These are phyloP conservation scores for Myotis findleyi DNA, from an alignment of 2,797 vertebrate genomes.

Conservation along the genomic window DNA sequence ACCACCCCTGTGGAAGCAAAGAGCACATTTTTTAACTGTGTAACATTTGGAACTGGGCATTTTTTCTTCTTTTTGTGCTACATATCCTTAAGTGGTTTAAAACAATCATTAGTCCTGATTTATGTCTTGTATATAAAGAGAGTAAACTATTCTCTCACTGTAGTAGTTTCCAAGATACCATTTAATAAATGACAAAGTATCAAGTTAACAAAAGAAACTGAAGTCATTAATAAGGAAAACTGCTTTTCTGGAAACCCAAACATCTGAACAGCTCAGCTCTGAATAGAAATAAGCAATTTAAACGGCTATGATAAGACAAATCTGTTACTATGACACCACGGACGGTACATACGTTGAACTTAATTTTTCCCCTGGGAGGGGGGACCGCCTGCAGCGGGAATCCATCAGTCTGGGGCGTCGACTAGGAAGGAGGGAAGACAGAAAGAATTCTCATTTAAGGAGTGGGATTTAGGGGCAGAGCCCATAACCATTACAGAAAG, in stretches of 20 bases:
- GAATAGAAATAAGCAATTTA: slow-evolving; percentile 66
- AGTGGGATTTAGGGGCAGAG: neutral
- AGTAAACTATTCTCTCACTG: slow-evolving; percentile 74
- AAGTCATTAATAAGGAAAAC: slow-evolving; percentile 72
- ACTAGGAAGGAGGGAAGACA: neutral
- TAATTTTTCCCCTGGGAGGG: neutral
- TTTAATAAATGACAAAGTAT: slow-evolving; percentile 76
- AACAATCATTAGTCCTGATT: slow-evolving; percentile 80
- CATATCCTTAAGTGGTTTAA: slow-evolving; percentile 73
- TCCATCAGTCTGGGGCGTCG: neutral
- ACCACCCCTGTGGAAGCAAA: neutral
- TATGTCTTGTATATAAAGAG: slow-evolving; percentile 73
- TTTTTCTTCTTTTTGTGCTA: slow-evolving; percentile 35
- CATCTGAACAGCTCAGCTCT: slow-evolving; percentile 43
- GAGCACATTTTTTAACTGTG: slow-evolving; percentile 10
- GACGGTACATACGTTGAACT: neutral
- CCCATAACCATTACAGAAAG: neutral
- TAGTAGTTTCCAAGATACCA: slow-evolving; percentile 74
- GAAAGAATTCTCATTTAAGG: neutral
- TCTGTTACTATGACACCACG: slow-evolving; percentile 41
- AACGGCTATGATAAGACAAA: slow-evolving; percentile 63
- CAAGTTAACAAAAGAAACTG: slow-evolving; percentile 70
- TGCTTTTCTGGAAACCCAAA: slow-evolving; percentile 60
- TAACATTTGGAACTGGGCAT: slow-evolving; percentile 42
- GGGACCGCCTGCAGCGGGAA: neutral